Conservation (phyloP, 2,888 invertebrate genomes). For the Noctua comes region DNA sequence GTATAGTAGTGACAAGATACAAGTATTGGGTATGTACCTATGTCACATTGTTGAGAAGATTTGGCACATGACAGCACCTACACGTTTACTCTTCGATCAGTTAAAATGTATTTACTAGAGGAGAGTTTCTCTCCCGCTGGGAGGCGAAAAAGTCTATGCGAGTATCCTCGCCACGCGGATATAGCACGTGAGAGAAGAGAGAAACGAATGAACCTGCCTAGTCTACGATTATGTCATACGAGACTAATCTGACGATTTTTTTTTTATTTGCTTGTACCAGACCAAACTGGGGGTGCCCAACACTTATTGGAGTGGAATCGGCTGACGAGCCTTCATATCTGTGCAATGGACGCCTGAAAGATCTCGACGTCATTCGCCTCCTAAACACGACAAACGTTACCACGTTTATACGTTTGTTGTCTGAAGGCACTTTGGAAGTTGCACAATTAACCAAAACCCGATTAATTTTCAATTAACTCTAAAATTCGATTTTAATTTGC, state of each 20-base stretch:
- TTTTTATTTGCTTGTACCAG: background rate
- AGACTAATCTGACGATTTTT: background rate
- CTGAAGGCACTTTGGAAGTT: too few species aligned
- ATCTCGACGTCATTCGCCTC: background rate
- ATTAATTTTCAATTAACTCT: background rate
- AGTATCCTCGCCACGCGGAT: too few species aligned
- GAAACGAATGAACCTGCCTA: background rate
- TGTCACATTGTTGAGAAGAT: slow-evolving; percentile 29
- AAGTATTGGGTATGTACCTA: slow-evolving; percentile 3
- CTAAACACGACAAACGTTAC: background rate
- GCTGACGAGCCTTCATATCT: background rate
- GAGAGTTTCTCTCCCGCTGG: background rate
- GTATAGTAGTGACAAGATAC: background rate
- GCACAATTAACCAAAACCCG: background rate
- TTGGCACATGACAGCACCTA: slow-evolving; percentile 29
- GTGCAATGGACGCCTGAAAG: background rate
- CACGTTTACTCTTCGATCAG: slow-evolving; percentile 25
- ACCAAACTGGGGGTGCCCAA: background rate
- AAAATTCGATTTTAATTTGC: background rate
- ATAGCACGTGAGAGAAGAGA: background rate
- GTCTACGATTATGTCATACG: background rate
- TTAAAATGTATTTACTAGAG: slow-evolving; percentile 10
- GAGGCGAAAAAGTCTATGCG: background rate
- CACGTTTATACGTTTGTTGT: too few species aligned
- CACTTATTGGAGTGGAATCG: too few species aligned